Evolutionary conservation across 2,797 vertebrate genomes (phyloP), one percentile per base, ranked within the genome.

Genomic region (Sebastes alutus): DNA sequence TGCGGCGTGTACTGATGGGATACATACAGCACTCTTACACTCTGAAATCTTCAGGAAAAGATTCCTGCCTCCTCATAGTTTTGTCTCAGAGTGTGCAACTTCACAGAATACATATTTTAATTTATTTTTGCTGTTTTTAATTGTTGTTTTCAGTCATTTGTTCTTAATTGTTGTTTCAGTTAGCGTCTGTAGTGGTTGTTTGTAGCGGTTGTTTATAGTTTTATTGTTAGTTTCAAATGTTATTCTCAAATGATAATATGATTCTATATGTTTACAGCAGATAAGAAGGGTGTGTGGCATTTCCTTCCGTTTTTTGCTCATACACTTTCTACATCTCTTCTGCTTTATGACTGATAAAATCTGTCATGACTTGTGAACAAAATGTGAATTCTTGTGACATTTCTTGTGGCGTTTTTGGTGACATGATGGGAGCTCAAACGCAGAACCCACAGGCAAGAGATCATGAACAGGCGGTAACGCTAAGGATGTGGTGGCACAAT

Each of bases 101-200:
- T 49, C 16, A 49, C 16, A 49, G 46, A 49, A 20, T 20, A 49
- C 46, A 49, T 49, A 49, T 49, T 49, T 46, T 46, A 46, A 18
- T 46, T 46, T 46, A 1, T 46, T 46, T 46, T 49, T 20, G 18
- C 46, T 9, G 46, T 49, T 49, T 49, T 49, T 49, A 49, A 49
- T 49, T 49, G 46, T 8, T 0, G 18, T 49, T 49, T 49, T 49
- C 42, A 46, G 46, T 20, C 18, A 0, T 49, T 49, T 0, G 46
- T 49, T 49, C 46, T 49, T 49, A 49, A 49, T 49, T 20, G 18
- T 20, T 49, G 18, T 49, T 49, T 49, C 46, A 49, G 46, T 20
- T 1, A 20, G 16, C 1, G 2, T 0, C 0, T 46, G 42, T 0
- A 16, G 42, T 49, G 42, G 16, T 49, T 49, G 42, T 46, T 18